Base-by-base conservation (phyloP, 2,113 vertebrate genomes). In the Mirounga angustirostris region DNA sequence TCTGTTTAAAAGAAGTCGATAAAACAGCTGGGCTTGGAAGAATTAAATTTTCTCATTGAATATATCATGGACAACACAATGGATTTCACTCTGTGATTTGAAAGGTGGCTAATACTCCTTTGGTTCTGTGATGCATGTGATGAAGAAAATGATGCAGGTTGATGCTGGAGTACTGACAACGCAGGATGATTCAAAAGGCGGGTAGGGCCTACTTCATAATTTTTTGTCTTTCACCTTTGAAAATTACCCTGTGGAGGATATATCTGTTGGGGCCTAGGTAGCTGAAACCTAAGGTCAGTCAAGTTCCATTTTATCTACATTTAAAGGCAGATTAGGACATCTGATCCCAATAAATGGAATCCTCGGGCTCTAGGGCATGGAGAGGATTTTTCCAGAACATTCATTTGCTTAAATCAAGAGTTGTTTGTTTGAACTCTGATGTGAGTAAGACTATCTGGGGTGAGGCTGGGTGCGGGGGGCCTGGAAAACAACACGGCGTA, bases 21-120 rank as follows among this genome's bases (percentile, higher is more conserved):
- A n/a, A 95, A 95, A 87, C 33, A 74, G 22, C 18, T 54, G 30
- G 9, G 50, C 30, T 91, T 97, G 22, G 50, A 87, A 82, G 69
- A 87, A 33, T 36, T 81, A 43, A 36, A 36, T 84, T 93, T 95
- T 92, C 73, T 54, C 59, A 90, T 82, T 91, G 65, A 71, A 28
- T 21, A 0, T 50, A 56, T 73, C 19, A 13, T 81, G 52, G 54
- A 86, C 21, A 61, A 74, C 76, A 87, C n/a, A 87, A 36, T 43
- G 15, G 19, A 36, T 92, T 89, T 80, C 52, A 74, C 7, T 52
- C 4, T 4, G 36, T 80, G 26, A 81, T 91, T 87, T 94, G 33
- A 81, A 95, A 86, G 65, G 22, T 92, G 26, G 80, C n/a, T 82
- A 67, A 89, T 56, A 84, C 19, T 81, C 46, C n/a, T 96, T 81